Conservation (phyloP, 2,888 invertebrate genomes). For the Drosophila paramelanica region DNA sequence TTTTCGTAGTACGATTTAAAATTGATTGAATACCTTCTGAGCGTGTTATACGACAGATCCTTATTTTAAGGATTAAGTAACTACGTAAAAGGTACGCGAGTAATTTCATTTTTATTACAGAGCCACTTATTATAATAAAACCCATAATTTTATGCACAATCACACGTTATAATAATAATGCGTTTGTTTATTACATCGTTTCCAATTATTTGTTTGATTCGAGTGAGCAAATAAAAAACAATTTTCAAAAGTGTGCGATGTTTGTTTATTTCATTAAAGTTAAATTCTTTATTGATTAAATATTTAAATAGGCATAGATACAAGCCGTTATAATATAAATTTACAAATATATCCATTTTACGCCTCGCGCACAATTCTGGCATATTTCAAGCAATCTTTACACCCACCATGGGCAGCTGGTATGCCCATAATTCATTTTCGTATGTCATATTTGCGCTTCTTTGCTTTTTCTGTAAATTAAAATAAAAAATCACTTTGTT, state of each 20-base stretch:
- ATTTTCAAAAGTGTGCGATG: constrained; percentile 21
- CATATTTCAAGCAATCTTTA: constrained; percentile 27
- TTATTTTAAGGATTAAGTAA: no score
- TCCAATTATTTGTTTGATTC: constrained; percentile 19
- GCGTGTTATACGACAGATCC: no score
- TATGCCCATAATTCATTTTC: constrained; percentile 60
- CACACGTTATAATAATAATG: constrained; percentile 22
- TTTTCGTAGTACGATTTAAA: no score
- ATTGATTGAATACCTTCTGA: no score
- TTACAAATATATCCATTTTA: constrained; percentile 12
- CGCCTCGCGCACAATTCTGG: constrained; percentile 30
- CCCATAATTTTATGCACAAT: not conserved
- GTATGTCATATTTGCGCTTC: constrained; percentile 39
- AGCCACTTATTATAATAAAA: not conserved
- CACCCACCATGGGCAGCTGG: constrained; percentile 60
- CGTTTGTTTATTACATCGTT: constrained; percentile 1
- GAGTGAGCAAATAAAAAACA: constrained; percentile 24
- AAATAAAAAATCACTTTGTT: constrained; percentile 71
- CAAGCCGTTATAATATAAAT: not conserved
- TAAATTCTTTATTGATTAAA: constrained; percentile 37
- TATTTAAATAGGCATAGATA: constrained; percentile 59
- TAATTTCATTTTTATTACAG: no score
- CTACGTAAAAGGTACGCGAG: no score
- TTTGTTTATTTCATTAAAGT: constrained; percentile 40
- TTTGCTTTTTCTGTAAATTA: constrained; percentile 47